Base-by-base conservation (phyloP, 1,140 invertebrate species). In the Drosophila subobscura region DNA sequence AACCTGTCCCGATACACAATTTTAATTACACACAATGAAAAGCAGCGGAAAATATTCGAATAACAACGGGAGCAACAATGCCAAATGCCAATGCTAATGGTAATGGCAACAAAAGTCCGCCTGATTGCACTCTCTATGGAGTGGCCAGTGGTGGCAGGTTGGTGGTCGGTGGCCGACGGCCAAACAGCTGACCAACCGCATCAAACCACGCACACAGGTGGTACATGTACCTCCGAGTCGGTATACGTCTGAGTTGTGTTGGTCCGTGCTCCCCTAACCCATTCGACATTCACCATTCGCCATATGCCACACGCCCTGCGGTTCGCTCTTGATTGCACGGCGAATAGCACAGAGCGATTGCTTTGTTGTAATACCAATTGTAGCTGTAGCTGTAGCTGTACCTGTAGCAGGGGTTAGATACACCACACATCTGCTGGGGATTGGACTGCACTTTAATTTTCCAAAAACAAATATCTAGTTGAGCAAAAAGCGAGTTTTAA, bases 1-100 rank as follows among this genome's bases (percentile, higher is more conserved):
- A 52, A 47, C 23, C 25, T 52, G 33, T 50, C 49, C 42, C 37
- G 40, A 27, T 72, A 54, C 55, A 56, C 71, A 79, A 72, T 79
- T 84, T 84, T 86, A 84, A 86, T 84, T 84, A 84, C 77, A 84
- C 56, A 59, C 66, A 72, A 57, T 42, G 57, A 63, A 79, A 61
- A 53, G 49, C 52, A 8, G 65, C 45, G 27, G 44, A 67, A 54
- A 78, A 58, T 63, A 47, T 42, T 44, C 50, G n/a, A 51, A 54
- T 47, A 59, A 53, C 58, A 77, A 63, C 29, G 27, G 44, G 37
- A 44, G 54, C 54, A 76, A 64, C 68, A 83, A 83, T 66, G 46
- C 45, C 59, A 37, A 57, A 75, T 66, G 59, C 46, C 58, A 76
- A 53, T 52, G 33, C 44, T 23, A 45, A 22, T 37, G 60, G 64